These are phyloP conservation scores for Lasioglossum leucozonium DNA, from an alignment of 2,888 invertebrate species.

Conservation along the genomic window DNA sequence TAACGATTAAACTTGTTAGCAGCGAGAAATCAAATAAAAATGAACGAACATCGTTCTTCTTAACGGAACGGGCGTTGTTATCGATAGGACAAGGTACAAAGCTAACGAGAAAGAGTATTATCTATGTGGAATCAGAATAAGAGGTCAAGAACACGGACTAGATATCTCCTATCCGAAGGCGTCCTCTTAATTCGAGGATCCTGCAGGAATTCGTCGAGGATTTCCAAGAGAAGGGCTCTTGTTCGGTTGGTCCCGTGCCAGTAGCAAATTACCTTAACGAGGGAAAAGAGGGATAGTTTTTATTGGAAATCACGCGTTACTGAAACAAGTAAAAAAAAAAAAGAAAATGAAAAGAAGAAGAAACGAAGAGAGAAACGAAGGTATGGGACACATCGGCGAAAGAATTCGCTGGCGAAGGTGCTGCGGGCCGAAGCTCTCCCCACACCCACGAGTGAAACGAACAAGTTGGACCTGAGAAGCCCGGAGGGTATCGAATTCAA, in stretches of 20 bases:
- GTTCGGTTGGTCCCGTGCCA: constrained; percentile 71
- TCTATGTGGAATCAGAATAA: neutral
- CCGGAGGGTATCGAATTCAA: constrained; percentile 68
- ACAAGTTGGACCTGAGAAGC: constrained; percentile 50
- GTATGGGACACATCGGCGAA: constrained; percentile 21
- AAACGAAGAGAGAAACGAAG: neutral
- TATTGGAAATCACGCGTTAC: constrained; percentile 63
- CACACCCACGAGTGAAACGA: constrained; percentile 64
- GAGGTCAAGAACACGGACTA: constrained; percentile 41
- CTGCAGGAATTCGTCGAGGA: constrained; percentile 59
- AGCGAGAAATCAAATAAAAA: neutral
- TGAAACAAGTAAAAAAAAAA: constrained; percentile 24
- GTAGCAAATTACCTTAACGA: constrained; percentile 78
- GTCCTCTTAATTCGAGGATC: constrained; percentile 66
- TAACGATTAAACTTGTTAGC: neutral
- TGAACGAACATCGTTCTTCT: neutral
- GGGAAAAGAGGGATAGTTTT: constrained; percentile 67
- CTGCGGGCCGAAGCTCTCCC: constrained; percentile 43
- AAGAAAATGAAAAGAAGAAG: neutral
- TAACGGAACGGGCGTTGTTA: neutral
- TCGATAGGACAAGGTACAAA: neutral
- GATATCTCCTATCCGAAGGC: constrained; percentile 54
- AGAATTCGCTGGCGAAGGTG: constrained; percentile 62
- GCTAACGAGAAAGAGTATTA: no score
- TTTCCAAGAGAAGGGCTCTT: constrained; percentile 45